Evolutionary conservation across 2,888 invertebrate species (phyloP), one percentile per base, ranked within the genome.

Genomic region (Adelognathus sp.): DNA sequence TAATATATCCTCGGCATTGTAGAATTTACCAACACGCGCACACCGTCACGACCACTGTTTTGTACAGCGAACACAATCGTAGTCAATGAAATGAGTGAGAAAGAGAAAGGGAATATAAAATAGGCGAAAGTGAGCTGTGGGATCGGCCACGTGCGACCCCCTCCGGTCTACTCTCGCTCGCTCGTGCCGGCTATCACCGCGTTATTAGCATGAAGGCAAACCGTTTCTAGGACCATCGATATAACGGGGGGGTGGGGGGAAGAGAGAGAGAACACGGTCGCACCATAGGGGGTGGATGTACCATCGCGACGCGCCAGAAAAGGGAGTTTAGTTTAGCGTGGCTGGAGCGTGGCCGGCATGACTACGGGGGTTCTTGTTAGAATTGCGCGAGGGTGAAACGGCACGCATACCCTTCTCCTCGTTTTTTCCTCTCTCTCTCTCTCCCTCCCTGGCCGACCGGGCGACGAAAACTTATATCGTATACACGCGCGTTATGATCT

Each of bases 121-220:
- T 52, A 66, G 61, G 63, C 76, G 66, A 61, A 54, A 71, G 63
- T 44, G 60, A 79, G 75, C 85, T 86, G 88, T 89, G 89, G 86
- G 89, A 89, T 84, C 85, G 69, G 83, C 81, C 87, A 86, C 88
- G 87, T 89, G 89, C 83, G 64, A 54, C 52, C 39, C 52, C 39
- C n/a, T n/a, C 39, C 27, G 63, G n/a, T n/a, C n/a, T n/a, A n/a
- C n/a, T n/a, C n/a, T 64, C 54, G 11, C 56, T 54, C 52, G 77
- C 81, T 82, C 84, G 79, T 83, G 72, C 63, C 63, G 61, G 82
- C 85, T 86, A 87, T 87, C 86, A 83, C 79, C 80, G 76, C 85
- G 84, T 89, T 89, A 89, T 89, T 89, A 89, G 87, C 86, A 88
- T 86, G 85, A 83, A 85, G 85, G 85, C 86, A 83, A 88, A 84